Base-by-base conservation (phyloP, 2,888 invertebrate species). In the Lepetodrilus schrolli region DNA sequence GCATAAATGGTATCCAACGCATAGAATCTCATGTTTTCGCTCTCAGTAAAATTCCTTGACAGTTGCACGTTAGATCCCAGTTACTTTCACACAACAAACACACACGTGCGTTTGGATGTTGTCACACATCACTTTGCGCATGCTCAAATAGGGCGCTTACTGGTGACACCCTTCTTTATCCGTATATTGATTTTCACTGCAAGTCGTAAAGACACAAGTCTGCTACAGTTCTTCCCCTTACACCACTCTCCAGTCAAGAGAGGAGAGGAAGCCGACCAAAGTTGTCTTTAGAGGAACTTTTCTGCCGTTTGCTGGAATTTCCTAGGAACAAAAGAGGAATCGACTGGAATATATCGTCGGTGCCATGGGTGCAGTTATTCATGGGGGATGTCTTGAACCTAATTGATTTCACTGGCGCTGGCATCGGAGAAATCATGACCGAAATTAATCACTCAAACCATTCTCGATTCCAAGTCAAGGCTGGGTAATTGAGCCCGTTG, bases 101-200 rank as follows among this genome's bases (percentile, higher is more conserved):
- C 43, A 47, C 68, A 66, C 68, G 68, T 43, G 38, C 68, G 68
- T 43, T 68, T 38, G 47, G 26, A 21, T 26, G 68, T 58, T 68
- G 38, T 66, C 66, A 58, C 58, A 30, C 17, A 17, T 30, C 58
- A 30, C 34, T 30, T 58, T 58, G 58, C 58, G 58, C 58, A 58
- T 58, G 58, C 58, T 58, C 58, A 30, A 17, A 43, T 17, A 43
- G 43, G n/a, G 30, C 34, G 34, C 23, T 30, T 30, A 58, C n/a
- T 58, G 58, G 58, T 58, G 58, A 58, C 58, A 58, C 58, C 58
- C 58, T 58, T 58, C 58, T 58, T 58, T 58, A 58, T 58, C 26
- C n/a, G n/a, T 58, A 30, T 58, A 58, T 58, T 58, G 58, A 58
- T 58, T 58, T 58, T 58, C 34, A 58, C 58, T 26, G 58, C 58